These are phyloP conservation scores for Drosophila falleni DNA, from an alignment of 2,888 invertebrate genomes.

Conservation along the genomic window DNA sequence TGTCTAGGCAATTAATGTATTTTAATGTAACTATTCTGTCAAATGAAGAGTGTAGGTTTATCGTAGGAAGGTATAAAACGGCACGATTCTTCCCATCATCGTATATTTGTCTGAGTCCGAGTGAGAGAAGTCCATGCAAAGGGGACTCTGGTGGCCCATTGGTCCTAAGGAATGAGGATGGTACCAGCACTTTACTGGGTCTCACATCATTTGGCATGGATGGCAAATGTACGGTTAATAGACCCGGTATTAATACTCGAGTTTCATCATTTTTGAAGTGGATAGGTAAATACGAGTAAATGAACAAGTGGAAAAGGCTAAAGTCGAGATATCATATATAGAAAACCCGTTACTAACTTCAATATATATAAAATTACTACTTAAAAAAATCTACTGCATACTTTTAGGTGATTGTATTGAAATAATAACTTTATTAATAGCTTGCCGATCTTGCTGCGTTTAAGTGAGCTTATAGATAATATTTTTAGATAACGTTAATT, in stretches of 20 bases:
- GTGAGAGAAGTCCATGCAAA: fast-evolving
- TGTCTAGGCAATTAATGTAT: neutral
- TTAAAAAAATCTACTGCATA: too few relatives aligned
- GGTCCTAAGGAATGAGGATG: neutral
- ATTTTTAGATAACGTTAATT: too few relatives aligned
- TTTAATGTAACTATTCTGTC: neutral
- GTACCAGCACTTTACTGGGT: conserved; percentile 17
- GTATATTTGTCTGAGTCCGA: conserved; percentile 12
- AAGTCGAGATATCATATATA: too few relatives aligned
- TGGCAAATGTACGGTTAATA: neutral
- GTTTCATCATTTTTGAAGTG: conserved; percentile 17
- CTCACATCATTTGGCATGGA: neutral
- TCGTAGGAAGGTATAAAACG: fast-evolving
- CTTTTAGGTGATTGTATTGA: too few relatives aligned
- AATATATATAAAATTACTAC: too few relatives aligned
- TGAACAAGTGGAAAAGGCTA: neutral
- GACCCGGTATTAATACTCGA: neutral
- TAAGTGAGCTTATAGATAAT: too few relatives aligned
- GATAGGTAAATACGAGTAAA: conserved; percentile 5
- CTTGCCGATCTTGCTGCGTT: too few relatives aligned
- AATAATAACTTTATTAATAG: too few relatives aligned
- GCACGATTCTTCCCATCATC: neutral
- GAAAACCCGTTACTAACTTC: too few relatives aligned
- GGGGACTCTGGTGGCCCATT: conserved; percentile 38
- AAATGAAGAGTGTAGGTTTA: conserved; percentile 3